Evolutionary conservation across 2,113 vertebrate species (phyloP).

Genomic region (Vidua macroura): DNA sequence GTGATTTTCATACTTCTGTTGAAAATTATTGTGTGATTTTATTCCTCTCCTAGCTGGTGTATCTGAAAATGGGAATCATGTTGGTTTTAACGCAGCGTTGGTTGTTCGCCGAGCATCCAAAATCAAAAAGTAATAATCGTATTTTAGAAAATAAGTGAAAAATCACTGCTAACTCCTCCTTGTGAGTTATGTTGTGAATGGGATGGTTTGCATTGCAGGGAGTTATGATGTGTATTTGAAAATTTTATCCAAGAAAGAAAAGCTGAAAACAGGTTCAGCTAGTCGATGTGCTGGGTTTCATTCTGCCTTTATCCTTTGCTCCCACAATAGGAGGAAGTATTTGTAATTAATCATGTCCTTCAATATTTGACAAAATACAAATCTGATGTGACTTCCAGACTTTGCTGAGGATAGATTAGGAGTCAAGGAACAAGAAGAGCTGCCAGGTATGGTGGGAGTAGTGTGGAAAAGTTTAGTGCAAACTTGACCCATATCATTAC

Average conservation of each 20-base stretch:
- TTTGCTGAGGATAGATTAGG: background rate
- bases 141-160: background rate
- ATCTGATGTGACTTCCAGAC: background rate
- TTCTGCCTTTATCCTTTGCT: background rate
- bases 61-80: background rate
- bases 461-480: background rate
- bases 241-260: background rate
- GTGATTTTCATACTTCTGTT: background rate
- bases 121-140: background rate
- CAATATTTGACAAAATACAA: background rate
- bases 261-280: background rate
- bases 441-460: background rate
- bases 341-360: background rate
- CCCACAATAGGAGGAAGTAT: background rate
- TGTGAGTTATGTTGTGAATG: background rate
- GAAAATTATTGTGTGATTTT: background rate
- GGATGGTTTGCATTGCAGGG: background rate
- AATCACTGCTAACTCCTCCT: background rate
- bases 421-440: background rate
- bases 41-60: background rate
- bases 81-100: background rate
- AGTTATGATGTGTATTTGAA: background rate
- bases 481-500: background rate
- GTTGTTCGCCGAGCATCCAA: background rate
- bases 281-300: background rate